Percentiles rank a stretch among this genome's conserved stretches.
phyloP scores from a whole-genome alignment of 2,888 invertebrate species.

The Cryptocephalus moraei region DNA sequence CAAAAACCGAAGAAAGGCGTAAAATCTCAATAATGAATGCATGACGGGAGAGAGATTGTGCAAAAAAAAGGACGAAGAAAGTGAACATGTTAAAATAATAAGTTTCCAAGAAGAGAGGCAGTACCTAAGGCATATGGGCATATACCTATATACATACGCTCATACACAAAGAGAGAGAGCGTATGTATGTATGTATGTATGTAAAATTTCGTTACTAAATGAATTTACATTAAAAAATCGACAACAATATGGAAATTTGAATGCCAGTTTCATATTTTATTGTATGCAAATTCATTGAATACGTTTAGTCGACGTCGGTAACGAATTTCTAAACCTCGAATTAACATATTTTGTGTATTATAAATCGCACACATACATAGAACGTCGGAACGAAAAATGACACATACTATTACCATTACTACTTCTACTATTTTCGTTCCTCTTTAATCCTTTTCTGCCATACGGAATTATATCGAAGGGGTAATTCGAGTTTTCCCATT shows the following conservation, averaged over 20 bases:
- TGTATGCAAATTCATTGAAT: conserved; percentile 32
- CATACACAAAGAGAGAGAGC: neutral
- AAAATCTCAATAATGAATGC: too few relatives aligned
- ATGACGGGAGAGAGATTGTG: too few relatives aligned
- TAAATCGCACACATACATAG: conserved; percentile 16
- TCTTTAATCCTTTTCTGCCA: conserved; percentile 12
- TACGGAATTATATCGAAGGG: conserved; percentile 14
- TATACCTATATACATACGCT: neutral
- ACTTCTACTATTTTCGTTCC: neutral
- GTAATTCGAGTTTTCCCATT: conserved; percentile 16
- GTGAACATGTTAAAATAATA: too few relatives aligned
- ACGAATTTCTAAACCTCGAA: conserved; percentile 34
- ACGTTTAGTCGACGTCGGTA: conserved; percentile 28
- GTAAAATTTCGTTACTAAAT: conserved; percentile 19
- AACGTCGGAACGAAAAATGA: conserved; percentile 11
- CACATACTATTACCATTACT: conserved; percentile 4
- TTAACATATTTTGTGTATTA: conserved; percentile 31
- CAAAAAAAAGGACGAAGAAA: too few relatives aligned
- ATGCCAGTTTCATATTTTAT: conserved; percentile 34
- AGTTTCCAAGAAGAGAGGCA: too few relatives aligned
- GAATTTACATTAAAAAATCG: conserved; percentile 20
- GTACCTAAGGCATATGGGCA: too few relatives aligned
- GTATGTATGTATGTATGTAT: conserved; percentile 5
- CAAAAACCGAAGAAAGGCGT: too few relatives aligned
- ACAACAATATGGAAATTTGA: conserved; percentile 31